Evolutionary conservation across 2,797 vertebrate genomes (phyloP).

Genomic region (Chiroxiphia lanceolata): DNA sequence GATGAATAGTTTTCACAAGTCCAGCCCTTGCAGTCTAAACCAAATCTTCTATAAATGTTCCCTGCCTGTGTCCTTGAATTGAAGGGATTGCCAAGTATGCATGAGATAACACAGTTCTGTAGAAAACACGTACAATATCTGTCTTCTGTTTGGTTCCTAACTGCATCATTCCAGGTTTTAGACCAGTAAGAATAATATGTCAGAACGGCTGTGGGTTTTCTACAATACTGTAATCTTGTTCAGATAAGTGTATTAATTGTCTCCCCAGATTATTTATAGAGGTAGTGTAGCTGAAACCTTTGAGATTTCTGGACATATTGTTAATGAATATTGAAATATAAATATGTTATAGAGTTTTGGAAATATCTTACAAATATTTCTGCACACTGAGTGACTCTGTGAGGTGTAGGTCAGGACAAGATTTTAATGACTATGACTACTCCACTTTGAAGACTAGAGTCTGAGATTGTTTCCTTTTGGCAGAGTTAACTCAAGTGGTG

Average conservation of each 20-base stretch:
- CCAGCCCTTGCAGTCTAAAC: neutral
- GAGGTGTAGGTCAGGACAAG: neutral
- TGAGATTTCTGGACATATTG: neutral
- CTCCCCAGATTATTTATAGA: neutral
- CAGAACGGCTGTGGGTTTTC: neutral
- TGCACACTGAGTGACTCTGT: neutral
- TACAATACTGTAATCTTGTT: neutral
- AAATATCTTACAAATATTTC: neutral
- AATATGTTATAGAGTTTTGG: neutral
- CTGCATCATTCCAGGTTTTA: neutral
- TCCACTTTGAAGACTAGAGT: neutral
- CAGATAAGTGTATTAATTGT: neutral
- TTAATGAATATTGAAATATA: neutral
- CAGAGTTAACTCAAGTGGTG: neutral
- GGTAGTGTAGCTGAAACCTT: neutral
- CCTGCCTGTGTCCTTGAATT: neutral
- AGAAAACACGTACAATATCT: neutral
- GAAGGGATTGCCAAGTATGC: neutral
- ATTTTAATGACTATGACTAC: neutral
- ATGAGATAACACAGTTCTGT: neutral
- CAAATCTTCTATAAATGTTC: neutral
- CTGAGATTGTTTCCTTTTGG: neutral
- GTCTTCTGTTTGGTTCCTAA: neutral
- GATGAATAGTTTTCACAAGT: neutral
- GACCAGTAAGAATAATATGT: neutral